Percentiles rank a stretch among this genome's conserved stretches.
phyloP scores from a whole-genome alignment of 2,113 vertebrate genomes.

The Marcusenius ussheri region DNA sequence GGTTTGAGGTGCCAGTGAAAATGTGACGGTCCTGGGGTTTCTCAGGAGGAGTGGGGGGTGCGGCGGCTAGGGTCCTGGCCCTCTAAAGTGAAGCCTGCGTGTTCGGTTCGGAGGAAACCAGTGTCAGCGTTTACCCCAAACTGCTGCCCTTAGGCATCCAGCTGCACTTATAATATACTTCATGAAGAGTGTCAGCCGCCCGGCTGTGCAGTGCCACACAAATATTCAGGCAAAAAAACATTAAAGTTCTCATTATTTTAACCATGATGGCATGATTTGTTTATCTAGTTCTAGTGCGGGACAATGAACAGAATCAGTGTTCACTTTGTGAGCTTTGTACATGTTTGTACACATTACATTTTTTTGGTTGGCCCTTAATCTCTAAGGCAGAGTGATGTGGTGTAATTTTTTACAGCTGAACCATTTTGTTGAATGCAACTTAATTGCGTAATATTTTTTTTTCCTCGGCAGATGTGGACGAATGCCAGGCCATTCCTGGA shows the following conservation, averaged over 20 bases:
- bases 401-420: constrained; percentile 16
- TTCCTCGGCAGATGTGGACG: constrained; percentile 86
- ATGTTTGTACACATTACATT: not conserved
- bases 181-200: not conserved
- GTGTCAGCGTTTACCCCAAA: not conserved
- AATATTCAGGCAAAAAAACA: not conserved
- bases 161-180: not conserved
- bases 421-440: constrained; percentile 26
- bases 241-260: not conserved
- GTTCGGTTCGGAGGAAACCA: not conserved
- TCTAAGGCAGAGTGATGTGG: not conserved
- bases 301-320: not conserved
- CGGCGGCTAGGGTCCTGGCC: not conserved
- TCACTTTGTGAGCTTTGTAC: not conserved
- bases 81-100: not conserved
- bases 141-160: not conserved
- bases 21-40: not conserved
- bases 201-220: not conserved
- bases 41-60: not conserved
- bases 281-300: not conserved
- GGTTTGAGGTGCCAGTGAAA: not conserved
- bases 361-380: constrained; percentile 11
- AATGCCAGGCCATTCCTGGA: constrained; percentile 98
- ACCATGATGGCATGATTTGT: not conserved
- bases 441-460: constrained; percentile 47